These are phyloP conservation scores for Caenorhabditis sp. DNA, from an alignment of 2,888 invertebrate species.

Conservation along the genomic window DNA sequence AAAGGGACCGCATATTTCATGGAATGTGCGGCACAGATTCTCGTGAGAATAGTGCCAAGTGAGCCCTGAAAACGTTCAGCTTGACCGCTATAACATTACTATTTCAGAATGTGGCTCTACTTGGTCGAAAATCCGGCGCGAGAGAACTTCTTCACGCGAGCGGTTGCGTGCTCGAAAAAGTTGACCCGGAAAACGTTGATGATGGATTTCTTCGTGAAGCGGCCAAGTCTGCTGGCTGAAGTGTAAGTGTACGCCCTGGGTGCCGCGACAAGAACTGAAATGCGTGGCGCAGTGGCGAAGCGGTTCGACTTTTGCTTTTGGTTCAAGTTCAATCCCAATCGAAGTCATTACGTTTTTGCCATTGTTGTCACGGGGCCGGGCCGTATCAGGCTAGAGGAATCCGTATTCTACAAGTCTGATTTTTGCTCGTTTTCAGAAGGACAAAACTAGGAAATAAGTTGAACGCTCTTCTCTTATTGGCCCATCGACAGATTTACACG, in stretches of 20 bases:
- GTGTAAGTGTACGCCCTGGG: conserved; percentile 1
- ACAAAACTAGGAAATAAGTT: too few species aligned
- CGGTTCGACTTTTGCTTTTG: too few species aligned
- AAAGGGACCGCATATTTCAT: conserved; percentile 53
- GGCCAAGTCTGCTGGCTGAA: conserved; percentile 12
- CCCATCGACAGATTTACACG: too few species aligned
- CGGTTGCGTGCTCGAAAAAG: conserved; percentile 27
- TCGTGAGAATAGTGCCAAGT: conserved; percentile 27
- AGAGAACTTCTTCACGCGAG: conserved; percentile 18
- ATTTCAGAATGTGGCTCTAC: conserved; percentile 39
- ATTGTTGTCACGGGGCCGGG: too few species aligned
- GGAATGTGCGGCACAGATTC: conserved; percentile 52
- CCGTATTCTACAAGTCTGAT: too few species aligned
- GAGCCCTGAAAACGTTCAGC: background rate
- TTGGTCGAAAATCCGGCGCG: conserved; percentile 28
- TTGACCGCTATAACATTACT: background rate
- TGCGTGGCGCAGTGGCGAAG: too few species aligned
- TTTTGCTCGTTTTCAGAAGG: too few species aligned
- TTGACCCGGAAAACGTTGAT: conserved; percentile 2
- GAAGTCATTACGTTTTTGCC: too few species aligned
- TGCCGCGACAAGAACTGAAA: background rate
- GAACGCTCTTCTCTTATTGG: too few species aligned
- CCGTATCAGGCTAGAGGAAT: too few species aligned
- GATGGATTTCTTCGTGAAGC: conserved; percentile 28
- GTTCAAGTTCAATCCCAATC: too few species aligned